Conservation (phyloP, 2,113 vertebrate genomes). For the Seriola aureovittata region DNA sequence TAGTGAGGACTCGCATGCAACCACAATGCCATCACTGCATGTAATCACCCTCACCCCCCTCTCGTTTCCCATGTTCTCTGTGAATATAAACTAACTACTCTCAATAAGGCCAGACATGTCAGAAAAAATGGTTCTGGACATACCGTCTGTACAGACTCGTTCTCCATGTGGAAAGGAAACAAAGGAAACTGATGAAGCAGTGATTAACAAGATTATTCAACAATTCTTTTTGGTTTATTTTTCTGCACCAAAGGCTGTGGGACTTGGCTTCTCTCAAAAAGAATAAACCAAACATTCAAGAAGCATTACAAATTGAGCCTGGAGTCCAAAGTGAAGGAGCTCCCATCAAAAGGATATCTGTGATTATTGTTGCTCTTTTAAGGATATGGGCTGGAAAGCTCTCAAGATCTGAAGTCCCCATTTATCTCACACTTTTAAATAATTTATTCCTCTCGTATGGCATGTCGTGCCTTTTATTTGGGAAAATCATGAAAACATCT, state of each 20-base stretch:
- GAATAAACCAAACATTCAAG: slow-evolving; percentile 3
- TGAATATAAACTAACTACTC: background rate
- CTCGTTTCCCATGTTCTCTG: background rate
- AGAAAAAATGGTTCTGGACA: background rate
- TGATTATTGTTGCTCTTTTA: background rate
- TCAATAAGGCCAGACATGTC: background rate
- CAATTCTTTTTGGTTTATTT: slow-evolving; percentile 8
- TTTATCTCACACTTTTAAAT: slow-evolving; percentile 13
- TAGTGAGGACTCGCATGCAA: background rate
- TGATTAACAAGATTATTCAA: background rate
- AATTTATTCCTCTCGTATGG: background rate
- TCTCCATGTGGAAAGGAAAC: background rate
- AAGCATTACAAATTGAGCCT: slow-evolving; percentile 7
- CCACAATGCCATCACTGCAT: too few species aligned
- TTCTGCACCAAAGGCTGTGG: slow-evolving; percentile 16
- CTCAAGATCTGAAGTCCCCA: background rate
- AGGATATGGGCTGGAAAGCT: background rate
- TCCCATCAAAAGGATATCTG: background rate
- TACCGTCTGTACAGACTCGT: background rate
- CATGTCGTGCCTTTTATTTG: background rate
- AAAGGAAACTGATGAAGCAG: background rate
- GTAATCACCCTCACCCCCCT: too few species aligned
- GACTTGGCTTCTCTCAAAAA: slow-evolving; percentile 26
- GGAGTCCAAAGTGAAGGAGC: background rate
- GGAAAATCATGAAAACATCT: background rate